Base-by-base conservation (phyloP, 2,797 vertebrate genomes). In the Hylomyscus alleni region DNA sequence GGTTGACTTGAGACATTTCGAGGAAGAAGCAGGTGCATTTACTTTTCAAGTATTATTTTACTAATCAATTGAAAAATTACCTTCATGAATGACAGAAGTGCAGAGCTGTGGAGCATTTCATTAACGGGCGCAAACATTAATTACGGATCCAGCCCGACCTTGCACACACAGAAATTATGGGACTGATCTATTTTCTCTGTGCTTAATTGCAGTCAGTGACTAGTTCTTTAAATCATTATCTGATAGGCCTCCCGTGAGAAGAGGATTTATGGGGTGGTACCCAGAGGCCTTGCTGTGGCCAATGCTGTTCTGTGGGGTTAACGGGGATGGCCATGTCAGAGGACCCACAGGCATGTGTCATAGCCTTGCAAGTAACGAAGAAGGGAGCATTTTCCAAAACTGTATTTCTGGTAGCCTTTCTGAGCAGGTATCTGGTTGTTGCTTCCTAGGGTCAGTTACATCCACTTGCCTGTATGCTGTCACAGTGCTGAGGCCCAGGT, bases 41-140 rank as follows among this genome's bases (percentile, higher is more conserved):
- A 98, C 99, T 99, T 99, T 99, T 99, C 99, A 98, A 98, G 99
- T 99, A 99, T 99, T 99, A 98, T 99, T 99, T 99, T 98, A 98
- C 99, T 98, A 99, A 99, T 99, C 99, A 98, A 99, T 99, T 99
- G 98, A 98, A 98, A 99, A 99, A 99, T 99, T 99, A 99, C 99
- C 99, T 99, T 98, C 98, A 98, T 99, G 99, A 99, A 99, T 99
- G 99, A 99, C 99, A 99, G 98, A 98, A 99, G 98, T 98, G 98
- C 98, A 99, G 99, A 99, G 98, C 99, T 99, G 99, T 98, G 98
- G 98, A 98, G 98, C 99, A 98, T 99, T 99, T 99, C 98, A 99
- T 99, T 99, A 99, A 95, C 97, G 98, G 98, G 98, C 98, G 98
- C 99, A 99, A 99, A 99, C 98, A 99, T 99, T 99, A 99, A 99